Conservation (phyloP, 1,140 invertebrate species). For the Acromyrmex charruanus region DNA sequence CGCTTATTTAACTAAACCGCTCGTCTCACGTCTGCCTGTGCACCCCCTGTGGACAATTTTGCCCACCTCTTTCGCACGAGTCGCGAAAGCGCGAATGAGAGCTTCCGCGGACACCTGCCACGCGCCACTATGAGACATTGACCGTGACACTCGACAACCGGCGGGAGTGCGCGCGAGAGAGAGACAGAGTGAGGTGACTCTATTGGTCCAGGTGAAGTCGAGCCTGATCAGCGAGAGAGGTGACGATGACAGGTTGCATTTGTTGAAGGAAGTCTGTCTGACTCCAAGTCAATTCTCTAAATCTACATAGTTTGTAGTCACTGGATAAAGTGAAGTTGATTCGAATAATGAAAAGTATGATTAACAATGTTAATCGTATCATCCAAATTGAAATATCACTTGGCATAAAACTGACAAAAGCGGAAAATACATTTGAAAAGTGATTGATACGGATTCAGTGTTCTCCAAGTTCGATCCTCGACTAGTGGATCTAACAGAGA, state of each 20-base stretch:
- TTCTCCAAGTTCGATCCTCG: background rate
- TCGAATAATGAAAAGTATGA: background rate
- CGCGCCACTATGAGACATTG: constrained; percentile 75
- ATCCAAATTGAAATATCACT: background rate
- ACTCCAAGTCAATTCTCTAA: background rate
- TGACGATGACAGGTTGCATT: constrained; percentile 17
- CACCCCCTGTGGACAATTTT: background rate
- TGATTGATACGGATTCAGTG: background rate
- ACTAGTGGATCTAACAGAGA: background rate
- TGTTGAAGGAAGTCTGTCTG: background rate
- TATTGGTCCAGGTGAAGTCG: background rate
- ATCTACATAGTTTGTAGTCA: background rate
- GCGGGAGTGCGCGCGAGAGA: constrained; percentile 52
- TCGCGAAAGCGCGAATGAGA: constrained; percentile 42
- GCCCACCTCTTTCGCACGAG: background rate
- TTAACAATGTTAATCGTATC: background rate
- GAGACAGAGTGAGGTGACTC: background rate
- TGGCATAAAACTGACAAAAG: background rate
- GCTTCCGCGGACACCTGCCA: constrained; percentile 70
- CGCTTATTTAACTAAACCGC: background rate
- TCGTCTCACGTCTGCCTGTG: background rate
- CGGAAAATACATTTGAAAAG: background rate
- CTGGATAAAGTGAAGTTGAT: background rate
- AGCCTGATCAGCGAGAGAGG: background rate
- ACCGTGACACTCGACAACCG: constrained; percentile 76